These are phyloP conservation scores for Vanacampus margaritifer DNA, from an alignment of 2,113 vertebrate genomes.

Conservation along the genomic window DNA sequence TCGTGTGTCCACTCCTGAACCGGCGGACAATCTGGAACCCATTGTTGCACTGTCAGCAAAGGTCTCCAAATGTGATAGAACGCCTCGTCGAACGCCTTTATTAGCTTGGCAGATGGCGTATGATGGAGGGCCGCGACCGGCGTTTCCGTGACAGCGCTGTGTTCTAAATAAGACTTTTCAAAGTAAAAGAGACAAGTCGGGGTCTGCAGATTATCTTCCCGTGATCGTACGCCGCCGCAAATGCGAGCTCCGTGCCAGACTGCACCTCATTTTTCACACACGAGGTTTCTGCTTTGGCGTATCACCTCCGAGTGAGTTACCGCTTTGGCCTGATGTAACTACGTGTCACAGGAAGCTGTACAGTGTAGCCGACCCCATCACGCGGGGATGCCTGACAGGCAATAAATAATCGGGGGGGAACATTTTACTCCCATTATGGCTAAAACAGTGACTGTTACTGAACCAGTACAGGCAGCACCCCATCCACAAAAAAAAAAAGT, in stretches of 20 bases:
- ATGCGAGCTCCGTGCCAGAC: constrained; percentile 12
- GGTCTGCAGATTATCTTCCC: constrained; percentile 11
- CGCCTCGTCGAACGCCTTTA: constrained; percentile 35
- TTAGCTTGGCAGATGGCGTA: constrained; percentile 29
- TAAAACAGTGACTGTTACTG: constrained; percentile 13
- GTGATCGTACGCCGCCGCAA: constrained; percentile 13
- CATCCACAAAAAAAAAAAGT: background rate
- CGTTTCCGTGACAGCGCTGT: constrained; percentile 25
- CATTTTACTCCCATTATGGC: constrained; percentile 19
- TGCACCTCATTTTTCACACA: constrained; percentile 18
- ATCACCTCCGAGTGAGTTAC: constrained; percentile 19
- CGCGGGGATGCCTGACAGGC: constrained; percentile 31
- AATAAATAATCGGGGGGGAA: constrained; percentile 30
- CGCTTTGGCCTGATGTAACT: constrained; percentile 20
- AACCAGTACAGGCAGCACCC: background rate
- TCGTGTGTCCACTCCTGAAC: constrained; percentile 34
- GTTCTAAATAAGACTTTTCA: constrained; percentile 32
- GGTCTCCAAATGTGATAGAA: constrained; percentile 50
- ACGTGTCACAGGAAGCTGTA: constrained; percentile 40
- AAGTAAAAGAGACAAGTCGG: constrained; percentile 16
- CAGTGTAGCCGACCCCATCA: constrained; percentile 26
- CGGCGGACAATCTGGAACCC: constrained; percentile 39
- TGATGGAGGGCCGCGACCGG: constrained; percentile 20
- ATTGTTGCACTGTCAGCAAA: constrained; percentile 56
- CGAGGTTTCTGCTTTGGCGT: constrained; percentile 9